Evolutionary conservation across 2,797 vertebrate species (phyloP).

Genomic region (Chelon labrosus): DNA sequence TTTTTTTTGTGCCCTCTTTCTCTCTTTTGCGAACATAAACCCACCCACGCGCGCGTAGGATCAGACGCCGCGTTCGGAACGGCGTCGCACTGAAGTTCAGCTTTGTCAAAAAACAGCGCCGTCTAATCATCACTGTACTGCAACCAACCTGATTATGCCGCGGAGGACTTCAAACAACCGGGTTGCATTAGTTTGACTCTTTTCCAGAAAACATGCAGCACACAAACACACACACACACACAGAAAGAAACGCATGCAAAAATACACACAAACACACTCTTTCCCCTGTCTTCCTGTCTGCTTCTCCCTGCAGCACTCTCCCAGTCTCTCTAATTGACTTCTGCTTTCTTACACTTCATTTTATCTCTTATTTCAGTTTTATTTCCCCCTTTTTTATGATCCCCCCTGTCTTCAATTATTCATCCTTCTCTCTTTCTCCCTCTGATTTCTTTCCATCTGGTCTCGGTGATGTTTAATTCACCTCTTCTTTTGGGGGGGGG

Average conservation of each 20-base stretch:
- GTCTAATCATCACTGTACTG: slow-evolving; percentile 53
- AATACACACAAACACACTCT: slow-evolving; percentile 44
- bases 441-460: slow-evolving; percentile 82
- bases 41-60: neutral
- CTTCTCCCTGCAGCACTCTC: slow-evolving; percentile 67
- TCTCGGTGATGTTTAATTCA: slow-evolving; percentile 82
- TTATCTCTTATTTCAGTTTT: slow-evolving; percentile 82
- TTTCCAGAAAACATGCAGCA: slow-evolving; percentile 40
- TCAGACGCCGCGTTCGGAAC: neutral
- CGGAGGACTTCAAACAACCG: slow-evolving; percentile 66
- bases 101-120: neutral
- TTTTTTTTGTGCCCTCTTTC: neutral
- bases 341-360: slow-evolving; percentile 82
- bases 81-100: slow-evolving; percentile 30
- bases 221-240: slow-evolving; percentile 22
- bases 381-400: slow-evolving; percentile 75
- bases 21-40: neutral
- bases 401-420: slow-evolving; percentile 80
- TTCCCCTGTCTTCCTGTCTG: slow-evolving; percentile 61
- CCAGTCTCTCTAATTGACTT: slow-evolving; percentile 77
- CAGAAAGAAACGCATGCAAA: slow-evolving; percentile 29
- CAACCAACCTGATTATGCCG: slow-evolving; percentile 60
- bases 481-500: slow-evolving; percentile 73
- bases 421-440: slow-evolving; percentile 73
- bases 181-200: slow-evolving; percentile 54